phyloP scores from a whole-genome alignment of 2,888 invertebrate species.

The Caenorhabditis sulstoni region DNA sequence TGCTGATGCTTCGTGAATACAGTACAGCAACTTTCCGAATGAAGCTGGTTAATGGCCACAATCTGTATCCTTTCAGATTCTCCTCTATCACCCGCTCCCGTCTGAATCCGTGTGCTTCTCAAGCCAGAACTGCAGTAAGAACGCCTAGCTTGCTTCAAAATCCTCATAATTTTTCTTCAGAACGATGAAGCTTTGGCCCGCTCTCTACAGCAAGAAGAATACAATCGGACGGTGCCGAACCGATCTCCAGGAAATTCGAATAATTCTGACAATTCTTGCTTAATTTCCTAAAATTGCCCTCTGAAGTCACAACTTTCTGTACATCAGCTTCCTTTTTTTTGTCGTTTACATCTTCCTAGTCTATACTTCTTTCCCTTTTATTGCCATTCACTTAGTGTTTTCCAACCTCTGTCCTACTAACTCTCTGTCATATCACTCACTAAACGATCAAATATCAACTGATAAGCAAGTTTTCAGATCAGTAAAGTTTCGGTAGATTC shows the following conservation, averaged over 20 bases:
- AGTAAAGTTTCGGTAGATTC: too few species aligned
- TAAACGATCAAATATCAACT: too few species aligned
- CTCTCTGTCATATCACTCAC: neutral
- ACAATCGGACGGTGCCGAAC: conserved; percentile 21
- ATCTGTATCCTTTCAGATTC: conserved; percentile 27
- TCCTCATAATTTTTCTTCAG: conserved; percentile 5
- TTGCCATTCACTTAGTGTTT: too few species aligned
- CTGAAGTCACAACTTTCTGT: too few species aligned
- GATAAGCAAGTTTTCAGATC: too few species aligned
- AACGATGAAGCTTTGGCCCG: conserved; percentile 53
- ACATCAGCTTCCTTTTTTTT: too few species aligned
- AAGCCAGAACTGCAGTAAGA: conserved; percentile 37
- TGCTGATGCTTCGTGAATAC: too few species aligned
- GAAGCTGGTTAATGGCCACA: too few species aligned
- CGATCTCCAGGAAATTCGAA: conserved; percentile 18
- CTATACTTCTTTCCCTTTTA: too few species aligned
- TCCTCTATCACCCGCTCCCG: conserved; percentile 26
- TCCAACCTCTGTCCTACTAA: too few species aligned
- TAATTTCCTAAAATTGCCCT: neutral
- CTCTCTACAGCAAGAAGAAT: conserved; percentile 57
- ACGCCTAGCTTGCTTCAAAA: neutral
- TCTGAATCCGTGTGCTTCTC: conserved; percentile 46
- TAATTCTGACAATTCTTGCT: conserved; percentile 11
- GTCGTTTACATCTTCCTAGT: too few species aligned
- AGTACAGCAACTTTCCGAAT: too few species aligned